Conservation (phyloP, 1,140 invertebrate species). For the Eurytemora carolleeae region DNA sequence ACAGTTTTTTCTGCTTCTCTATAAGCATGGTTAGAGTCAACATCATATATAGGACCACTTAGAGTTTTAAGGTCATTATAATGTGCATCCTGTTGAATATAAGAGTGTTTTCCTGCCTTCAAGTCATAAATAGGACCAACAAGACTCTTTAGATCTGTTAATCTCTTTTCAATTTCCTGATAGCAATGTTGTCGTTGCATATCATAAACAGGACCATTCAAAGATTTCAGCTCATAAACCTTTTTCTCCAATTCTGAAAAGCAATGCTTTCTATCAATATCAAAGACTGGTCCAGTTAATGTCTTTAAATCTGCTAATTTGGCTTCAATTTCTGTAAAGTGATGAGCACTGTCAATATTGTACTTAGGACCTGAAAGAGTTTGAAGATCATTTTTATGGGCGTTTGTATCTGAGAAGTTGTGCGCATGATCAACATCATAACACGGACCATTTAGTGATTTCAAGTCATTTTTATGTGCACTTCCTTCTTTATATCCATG, state of each 20-base stretch:
- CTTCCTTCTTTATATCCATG: slow-evolving; percentile 1
- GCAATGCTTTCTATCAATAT: slow-evolving; percentile 12
- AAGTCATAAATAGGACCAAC: slow-evolving; percentile 7
- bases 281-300: slow-evolving; percentile 12
- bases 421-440: slow-evolving; percentile 4
- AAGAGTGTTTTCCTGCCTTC: not conserved
- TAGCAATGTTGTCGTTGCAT: not conserved
- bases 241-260: slow-evolving; percentile 9
- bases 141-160: slow-evolving; percentile 4
- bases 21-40: slow-evolving; percentile 9
- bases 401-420: slow-evolving; percentile 7
- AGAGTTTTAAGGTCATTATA: slow-evolving; percentile 8
- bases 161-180: not conserved
- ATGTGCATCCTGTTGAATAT: not conserved
- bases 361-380: slow-evolving; percentile 10
- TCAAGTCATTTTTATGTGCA: slow-evolving; percentile 4
- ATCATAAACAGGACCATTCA: slow-evolving; percentile 12
- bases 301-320: slow-evolving; percentile 6
- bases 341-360: slow-evolving; percentile 9
- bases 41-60: slow-evolving; percentile 4
- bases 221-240: not conserved
- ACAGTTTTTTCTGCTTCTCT: slow-evolving; percentile 1
- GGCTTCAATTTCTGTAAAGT: slow-evolving; percentile 9
- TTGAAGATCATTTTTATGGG: not conserved
- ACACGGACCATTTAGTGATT: slow-evolving; percentile 8